phyloP scores from a whole-genome alignment of 2,797 vertebrate species.

The Nannoperca obscura region DNA sequence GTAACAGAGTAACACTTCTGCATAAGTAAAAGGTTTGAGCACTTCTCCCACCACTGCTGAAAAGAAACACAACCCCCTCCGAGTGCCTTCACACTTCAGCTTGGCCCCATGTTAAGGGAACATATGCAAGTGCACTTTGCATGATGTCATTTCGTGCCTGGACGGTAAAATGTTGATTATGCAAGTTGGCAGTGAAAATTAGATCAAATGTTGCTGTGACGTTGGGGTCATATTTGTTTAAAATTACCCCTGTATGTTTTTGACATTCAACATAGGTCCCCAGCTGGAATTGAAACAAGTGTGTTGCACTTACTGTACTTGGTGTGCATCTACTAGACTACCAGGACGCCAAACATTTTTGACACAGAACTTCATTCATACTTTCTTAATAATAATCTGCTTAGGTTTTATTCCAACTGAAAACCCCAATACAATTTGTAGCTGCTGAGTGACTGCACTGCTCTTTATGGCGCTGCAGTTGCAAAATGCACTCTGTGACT shows the following conservation, averaged over 20 bases:
- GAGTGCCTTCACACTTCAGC: conserved; percentile 36
- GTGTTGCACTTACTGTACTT: background rate
- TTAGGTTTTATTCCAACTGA: background rate
- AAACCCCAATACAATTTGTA: background rate
- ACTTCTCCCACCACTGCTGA: background rate
- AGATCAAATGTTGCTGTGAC: conserved; percentile 44
- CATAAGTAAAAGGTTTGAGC: background rate
- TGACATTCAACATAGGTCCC: background rate
- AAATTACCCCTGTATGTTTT: conserved; percentile 8
- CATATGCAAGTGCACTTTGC: conserved; percentile 52
- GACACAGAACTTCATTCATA: background rate
- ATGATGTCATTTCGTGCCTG: conserved; percentile 73
- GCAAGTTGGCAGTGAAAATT: conserved; percentile 49
- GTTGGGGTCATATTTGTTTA: conserved; percentile 32
- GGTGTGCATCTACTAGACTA: background rate
- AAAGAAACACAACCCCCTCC: conserved; percentile 42
- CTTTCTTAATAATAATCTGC: conserved; percentile 6
- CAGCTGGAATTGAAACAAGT: no score
- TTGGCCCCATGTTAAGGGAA: conserved; percentile 70
- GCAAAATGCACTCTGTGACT: conserved; percentile 59
- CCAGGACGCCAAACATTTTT: background rate
- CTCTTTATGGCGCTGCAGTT: conserved; percentile 9
- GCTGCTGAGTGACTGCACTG: conserved; percentile 2
- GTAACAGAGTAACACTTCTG: no score
- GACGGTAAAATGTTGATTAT: conserved; percentile 48